Base-by-base conservation (phyloP, 2,113 vertebrate species). In the Sialia sialis region DNA sequence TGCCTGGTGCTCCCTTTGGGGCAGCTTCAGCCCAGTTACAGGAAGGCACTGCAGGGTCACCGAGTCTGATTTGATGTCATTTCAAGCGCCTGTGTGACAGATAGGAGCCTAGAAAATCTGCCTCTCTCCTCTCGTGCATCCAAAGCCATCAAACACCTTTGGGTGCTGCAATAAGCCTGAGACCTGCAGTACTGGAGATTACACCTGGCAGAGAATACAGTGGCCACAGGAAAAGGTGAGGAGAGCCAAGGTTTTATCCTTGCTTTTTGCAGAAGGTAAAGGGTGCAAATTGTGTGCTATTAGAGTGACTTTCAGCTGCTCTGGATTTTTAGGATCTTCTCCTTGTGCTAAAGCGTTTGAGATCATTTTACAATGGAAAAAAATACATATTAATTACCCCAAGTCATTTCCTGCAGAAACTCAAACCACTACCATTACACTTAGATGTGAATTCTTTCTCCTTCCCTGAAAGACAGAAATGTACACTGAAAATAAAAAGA, bases 361-460 rank as follows among this genome's bases (percentile, higher is more conserved):
- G 81, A 94, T 87, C 70, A n/a, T 77, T 94, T 94, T 96, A 85
- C 46, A 56, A 22, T 18, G 41, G 79, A 73, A 93, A 91, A 86
- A 91, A 84, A 44, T 51, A 76, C 27, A 32, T 9, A 17, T 68
- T 82, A 95, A 94, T 67, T 91, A 69, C n/a, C 75, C 72, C 39
- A 58, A 91, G 46, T 73, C 7, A 83, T 95, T 95, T 94, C 81
- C 93, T 73, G 66, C 70, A 78, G 81, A 91, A 89, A 82, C 51
- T 79, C 74, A 73, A 92, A 78, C 56, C 34, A 17, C 38, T 7
- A 19, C 49, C 12, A 14, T 76, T 85, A 25, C 27, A 19, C 63
- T 85, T 30, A 32, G 87, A 80, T 48, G 34, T 56, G 56, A 90
- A 74, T 43, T 77, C 55, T 43, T 46, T 73, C 63, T 84, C 38